phyloP scores from a whole-genome alignment of 2,113 vertebrate species.

The Eubucco bourcierii region DNA sequence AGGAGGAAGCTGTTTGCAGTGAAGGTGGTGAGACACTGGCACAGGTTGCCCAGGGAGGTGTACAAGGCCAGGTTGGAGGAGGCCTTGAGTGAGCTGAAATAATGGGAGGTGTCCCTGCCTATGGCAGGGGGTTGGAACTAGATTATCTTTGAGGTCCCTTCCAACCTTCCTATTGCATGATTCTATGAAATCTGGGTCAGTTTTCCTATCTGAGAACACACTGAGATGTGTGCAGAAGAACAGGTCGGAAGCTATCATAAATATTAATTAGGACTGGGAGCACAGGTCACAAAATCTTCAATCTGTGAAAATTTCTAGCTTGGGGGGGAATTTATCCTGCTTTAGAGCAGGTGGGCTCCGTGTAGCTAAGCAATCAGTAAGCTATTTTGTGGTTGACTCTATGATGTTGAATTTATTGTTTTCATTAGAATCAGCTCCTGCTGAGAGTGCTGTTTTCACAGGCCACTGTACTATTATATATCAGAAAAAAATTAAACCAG shows the following conservation, averaged over 20 bases:
- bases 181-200: background rate
- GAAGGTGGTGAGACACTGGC: too few species aligned
- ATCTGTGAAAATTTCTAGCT: background rate
- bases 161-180: too few species aligned
- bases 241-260: background rate
- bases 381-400: background rate
- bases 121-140: too few species aligned
- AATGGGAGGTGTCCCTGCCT: too few species aligned
- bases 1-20: too few species aligned
- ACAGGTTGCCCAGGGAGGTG: too few species aligned
- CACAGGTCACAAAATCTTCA: background rate
- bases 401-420: background rate
- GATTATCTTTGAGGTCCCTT: too few species aligned
- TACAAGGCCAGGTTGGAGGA: too few species aligned
- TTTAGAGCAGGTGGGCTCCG: background rate
- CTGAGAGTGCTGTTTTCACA: background rate
- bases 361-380: background rate
- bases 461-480: background rate
- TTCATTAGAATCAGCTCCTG: conserved; percentile 16
- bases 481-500: background rate
- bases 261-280: background rate
- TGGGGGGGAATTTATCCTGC: background rate
- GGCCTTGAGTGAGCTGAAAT: too few species aligned
- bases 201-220: background rate
- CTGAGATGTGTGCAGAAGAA: background rate